Conservation (phyloP, 2,888 invertebrate genomes). For the Drosophila formosana region DNA sequence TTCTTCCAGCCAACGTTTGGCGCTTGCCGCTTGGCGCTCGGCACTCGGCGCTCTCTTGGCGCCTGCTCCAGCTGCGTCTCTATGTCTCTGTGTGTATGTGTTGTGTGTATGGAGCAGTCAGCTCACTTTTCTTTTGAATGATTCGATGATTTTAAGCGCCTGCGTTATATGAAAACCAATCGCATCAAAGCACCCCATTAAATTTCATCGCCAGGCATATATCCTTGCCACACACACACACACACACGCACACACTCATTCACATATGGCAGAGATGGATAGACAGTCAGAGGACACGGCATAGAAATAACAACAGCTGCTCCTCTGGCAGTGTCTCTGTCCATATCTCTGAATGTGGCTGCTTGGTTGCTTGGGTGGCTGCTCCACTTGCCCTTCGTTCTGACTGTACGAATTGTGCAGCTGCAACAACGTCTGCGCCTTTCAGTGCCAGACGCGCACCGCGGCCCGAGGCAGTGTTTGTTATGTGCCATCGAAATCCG, state of each 20-base stretch:
- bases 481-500: slow-evolving; percentile 74
- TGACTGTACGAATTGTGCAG: slow-evolving; percentile 26
- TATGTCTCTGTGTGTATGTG: slow-evolving; percentile 33
- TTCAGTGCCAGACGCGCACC: slow-evolving; percentile 59
- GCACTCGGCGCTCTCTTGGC: slow-evolving; percentile 51
- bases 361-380: slow-evolving; percentile 42
- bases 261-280: slow-evolving; percentile 37
- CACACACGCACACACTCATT: slow-evolving; percentile 14
- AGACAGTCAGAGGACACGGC: slow-evolving; percentile 61
- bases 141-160: slow-evolving; percentile 86
- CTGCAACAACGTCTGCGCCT: slow-evolving; percentile 70
- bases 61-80: slow-evolving; percentile 53
- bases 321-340: slow-evolving; percentile 25
- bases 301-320: slow-evolving; percentile 76
- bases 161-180: slow-evolving; percentile 86
- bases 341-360: slow-evolving; percentile 5
- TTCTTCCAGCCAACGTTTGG: slow-evolving; percentile 54
- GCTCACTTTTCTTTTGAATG: slow-evolving; percentile 84
- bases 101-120: slow-evolving; percentile 69
- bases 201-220: slow-evolving; percentile 85
- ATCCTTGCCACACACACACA: slow-evolving; percentile 74
- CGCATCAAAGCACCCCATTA: slow-evolving; percentile 86
- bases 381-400: slow-evolving; percentile 30
- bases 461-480: slow-evolving; percentile 73
- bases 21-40: slow-evolving; percentile 28